Evolutionary conservation across 2,888 invertebrate species (phyloP).

Genomic region (Myopa testacea): DNA sequence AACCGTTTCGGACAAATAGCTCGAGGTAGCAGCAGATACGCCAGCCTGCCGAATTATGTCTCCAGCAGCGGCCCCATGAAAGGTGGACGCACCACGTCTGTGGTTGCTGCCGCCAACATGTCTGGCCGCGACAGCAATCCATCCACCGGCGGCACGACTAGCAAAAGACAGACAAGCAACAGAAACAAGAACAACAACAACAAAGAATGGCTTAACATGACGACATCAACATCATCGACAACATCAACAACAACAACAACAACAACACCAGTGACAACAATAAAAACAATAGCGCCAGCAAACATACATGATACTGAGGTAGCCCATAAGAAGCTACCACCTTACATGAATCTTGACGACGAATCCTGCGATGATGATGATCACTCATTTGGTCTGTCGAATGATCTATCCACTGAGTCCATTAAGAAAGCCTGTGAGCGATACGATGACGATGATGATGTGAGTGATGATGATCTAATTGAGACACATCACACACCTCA

Average conservation of each 20-base stretch:
- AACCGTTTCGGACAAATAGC: conserved; percentile 32
- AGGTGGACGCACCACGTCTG: not conserved
- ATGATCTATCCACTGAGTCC: conserved; percentile 63
- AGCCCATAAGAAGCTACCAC: conserved; percentile 36
- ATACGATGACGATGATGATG: conserved; percentile 52
- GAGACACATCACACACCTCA: conserved; percentile 57
- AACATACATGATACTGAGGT: conserved; percentile 14
- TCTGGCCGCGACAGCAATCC: not conserved
- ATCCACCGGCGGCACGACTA: not conserved
- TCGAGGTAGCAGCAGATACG: conserved; percentile 56
- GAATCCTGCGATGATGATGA: conserved; percentile 38
- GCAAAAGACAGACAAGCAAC: not conserved
- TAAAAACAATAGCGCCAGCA: conserved; percentile 11
- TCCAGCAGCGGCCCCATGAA: not conserved
- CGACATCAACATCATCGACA: conserved; percentile 32
- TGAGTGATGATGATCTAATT: conserved; percentile 61
- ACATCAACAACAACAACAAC: conserved; percentile 34
- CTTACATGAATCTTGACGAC: conserved; percentile 46
- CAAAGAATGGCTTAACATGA: not conserved
- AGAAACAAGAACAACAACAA: conserved; percentile 2
- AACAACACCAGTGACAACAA: conserved; percentile 33
- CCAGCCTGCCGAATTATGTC: conserved; percentile 52
- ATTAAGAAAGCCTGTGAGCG: conserved; percentile 62
- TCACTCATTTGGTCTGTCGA: conserved; percentile 57
- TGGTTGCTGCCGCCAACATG: not conserved